These are phyloP conservation scores for Brachyrhaphis roseni DNA, from an alignment of 2,797 vertebrate genomes.

Conservation along the genomic window DNA sequence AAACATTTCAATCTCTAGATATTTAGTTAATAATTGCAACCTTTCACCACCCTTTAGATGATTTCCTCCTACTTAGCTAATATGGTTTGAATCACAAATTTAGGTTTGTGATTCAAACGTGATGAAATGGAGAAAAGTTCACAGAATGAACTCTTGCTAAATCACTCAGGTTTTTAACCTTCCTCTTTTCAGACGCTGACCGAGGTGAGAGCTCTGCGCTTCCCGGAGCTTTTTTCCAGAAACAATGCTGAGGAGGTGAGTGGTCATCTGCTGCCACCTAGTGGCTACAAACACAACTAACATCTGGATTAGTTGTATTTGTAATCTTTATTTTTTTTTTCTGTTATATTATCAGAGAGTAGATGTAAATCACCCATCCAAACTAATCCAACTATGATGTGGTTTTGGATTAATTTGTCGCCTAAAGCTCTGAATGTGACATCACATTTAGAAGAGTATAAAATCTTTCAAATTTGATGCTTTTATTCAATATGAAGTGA, in stretches of 20 bases:
- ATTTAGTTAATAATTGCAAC: neutral
- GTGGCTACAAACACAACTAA: slow-evolving; percentile 17
- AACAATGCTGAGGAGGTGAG: slow-evolving; percentile 92
- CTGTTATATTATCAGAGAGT: neutral
- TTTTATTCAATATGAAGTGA: neutral
- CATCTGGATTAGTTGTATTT: neutral
- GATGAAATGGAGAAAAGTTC: neutral
- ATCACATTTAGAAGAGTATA: neutral
- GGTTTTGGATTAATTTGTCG: neutral
- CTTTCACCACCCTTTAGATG: too few relatives aligned
- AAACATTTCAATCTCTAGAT: neutral
- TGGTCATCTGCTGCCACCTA: slow-evolving; percentile 55
- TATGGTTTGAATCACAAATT: too few relatives aligned
- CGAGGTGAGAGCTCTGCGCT: slow-evolving; percentile 89
- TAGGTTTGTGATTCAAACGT: neutral
- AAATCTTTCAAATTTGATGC: neutral
- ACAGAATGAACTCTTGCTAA: neutral
- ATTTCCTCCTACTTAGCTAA: neutral
- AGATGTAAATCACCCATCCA: neutral
- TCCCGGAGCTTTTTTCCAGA: slow-evolving; percentile 89
- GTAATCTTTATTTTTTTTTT: too few relatives aligned
- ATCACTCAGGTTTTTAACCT: slow-evolving; percentile 62
- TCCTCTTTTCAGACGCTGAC: slow-evolving; percentile 86
- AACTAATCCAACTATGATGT: neutral
- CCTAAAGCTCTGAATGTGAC: neutral